Evolutionary conservation across 2,888 invertebrate species (phyloP), one percentile per base, ranked within the genome.

Genomic region (Acronicta psi): DNA sequence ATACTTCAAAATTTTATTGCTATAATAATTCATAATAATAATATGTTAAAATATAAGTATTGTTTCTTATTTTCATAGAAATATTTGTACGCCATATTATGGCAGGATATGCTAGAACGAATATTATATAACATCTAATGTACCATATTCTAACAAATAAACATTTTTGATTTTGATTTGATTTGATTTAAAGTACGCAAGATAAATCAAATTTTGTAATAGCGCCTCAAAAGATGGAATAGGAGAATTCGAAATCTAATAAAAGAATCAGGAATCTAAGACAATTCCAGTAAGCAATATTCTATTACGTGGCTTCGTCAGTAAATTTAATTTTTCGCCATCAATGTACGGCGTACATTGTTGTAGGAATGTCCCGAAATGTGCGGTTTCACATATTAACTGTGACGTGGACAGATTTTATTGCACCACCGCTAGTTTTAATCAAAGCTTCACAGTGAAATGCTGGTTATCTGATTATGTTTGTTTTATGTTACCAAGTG

Each of bases 291-390:
- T 59, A 34, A 2, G 3, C 0, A 45, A 40, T 65, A 71, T 42
- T 66, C 7, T 18, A 73, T 57, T 18, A 25, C 52, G 72, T 70
- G 63, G 69, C 69, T 81, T 79, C 73, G 78, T 64, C 59, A 74
- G 81, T 86, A 87, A 89, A 91, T 90, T 90, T 86, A 90, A 91
- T 91, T 91, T 91, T 91, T 91, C 85, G 77, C 68, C 77, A 76
- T 79, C 82, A 75, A 73, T 67, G 73, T 65, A 58, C 79, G 60
- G 75, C 77, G 80, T n/a, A 90, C 91, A 87, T 81, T 89, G 91
- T 90, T 83, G 90, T 84, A 80, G 84, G 69, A 60, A 71, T 73
- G 65, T 77, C 70, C 79, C 78, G 74, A 81, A 86, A 84, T 82
- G 85, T 85, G 84, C 67, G 86, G 86, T 79, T 79, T 78, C 75